Evolutionary conservation across 2,888 invertebrate genomes (phyloP).

Genomic region (Lochmaea capreae): DNA sequence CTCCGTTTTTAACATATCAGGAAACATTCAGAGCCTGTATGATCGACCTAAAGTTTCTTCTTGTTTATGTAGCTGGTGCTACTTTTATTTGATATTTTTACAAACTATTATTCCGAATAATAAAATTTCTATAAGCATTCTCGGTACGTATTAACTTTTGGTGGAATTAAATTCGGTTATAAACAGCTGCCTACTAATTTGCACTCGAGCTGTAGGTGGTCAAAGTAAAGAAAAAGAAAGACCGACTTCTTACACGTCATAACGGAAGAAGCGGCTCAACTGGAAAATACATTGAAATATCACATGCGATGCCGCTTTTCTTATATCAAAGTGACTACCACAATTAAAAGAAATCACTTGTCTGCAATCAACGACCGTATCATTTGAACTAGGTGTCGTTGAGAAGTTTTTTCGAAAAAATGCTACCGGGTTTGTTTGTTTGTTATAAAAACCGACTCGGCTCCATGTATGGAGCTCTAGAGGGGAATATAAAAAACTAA

Average conservation of each 20-base stretch:
- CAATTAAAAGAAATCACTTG: slow-evolving; percentile 6
- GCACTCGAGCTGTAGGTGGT: slow-evolving; percentile 28
- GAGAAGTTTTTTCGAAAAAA: background rate
- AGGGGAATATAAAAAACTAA: no score
- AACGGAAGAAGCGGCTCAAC: slow-evolving; percentile 26
- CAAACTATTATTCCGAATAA: no score
- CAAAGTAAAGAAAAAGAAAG: slow-evolving; percentile 15
- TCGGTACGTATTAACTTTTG: slow-evolving; percentile 11
- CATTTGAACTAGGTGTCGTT: slow-evolving; percentile 5
- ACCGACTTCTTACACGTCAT: slow-evolving; percentile 23
- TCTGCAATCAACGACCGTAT: slow-evolving; percentile 8
- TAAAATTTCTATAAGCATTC: no score
- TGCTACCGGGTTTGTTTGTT: background rate
- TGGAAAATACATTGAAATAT: slow-evolving; percentile 29
- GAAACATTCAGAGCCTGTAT: no score
- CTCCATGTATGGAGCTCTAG: no score
- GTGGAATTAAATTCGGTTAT: slow-evolving; percentile 8
- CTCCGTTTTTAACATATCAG: no score
- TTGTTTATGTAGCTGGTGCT: no score
- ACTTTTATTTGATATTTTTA: no score
- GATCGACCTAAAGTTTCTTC: no score
- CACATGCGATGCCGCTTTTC: slow-evolving; percentile 17
- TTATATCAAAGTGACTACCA: background rate
- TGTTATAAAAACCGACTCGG: background rate
- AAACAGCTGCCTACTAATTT: slow-evolving; percentile 11